Base-by-base conservation (phyloP, 2,113 vertebrate genomes). In the Chinchilla lanigera region DNA sequence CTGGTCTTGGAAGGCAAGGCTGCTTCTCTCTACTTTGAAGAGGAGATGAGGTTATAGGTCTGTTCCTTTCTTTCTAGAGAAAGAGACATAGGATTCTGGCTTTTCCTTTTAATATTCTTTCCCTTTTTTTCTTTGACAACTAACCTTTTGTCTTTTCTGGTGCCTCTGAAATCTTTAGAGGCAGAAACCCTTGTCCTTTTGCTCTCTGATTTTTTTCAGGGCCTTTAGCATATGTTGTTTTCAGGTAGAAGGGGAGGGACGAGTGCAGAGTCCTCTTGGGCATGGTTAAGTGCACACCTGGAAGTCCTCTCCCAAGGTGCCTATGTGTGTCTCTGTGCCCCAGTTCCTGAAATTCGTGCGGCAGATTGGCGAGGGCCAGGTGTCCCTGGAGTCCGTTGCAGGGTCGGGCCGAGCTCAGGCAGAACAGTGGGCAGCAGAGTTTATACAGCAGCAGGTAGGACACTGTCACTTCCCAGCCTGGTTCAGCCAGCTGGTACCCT, bases 341-440 rank as follows among this genome's bases (percentile, higher is more conserved):
- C 99, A 99, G 99, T 99, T 99, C 99, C 99, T 99, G 99, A 99
- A 99, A 98, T 99, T 99, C 99, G 99, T 99, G 99, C 99, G 99
- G 99, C 99, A 99, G 99, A 99, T 99, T 99, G 99, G 99, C 98
- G 99, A 99, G 99, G 99, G 99, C 98, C 99, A 98, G 99, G 99
- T 99, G 98, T 99, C 99, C 97, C 98, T 99, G 98, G 99, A 99
- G 98, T 98, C 99, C 97, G 98, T 97, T 98, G 99, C 99, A 98
- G 98, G 98, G 98, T 98, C 98, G 97, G 99, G 99, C 98, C 99
- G 99, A 98, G 99, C 99, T 99, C 99, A 99, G 99, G 99, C 99
- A 99, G 98, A 99, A 98, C 99, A 99, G 97, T 99, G 99, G 99
- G 99, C 99, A 98, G 98, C 99, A 98, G 99, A 99, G 99, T 99